Evolutionary conservation across 2,888 invertebrate species (phyloP).

Genomic region (Atrina japonica): DNA sequence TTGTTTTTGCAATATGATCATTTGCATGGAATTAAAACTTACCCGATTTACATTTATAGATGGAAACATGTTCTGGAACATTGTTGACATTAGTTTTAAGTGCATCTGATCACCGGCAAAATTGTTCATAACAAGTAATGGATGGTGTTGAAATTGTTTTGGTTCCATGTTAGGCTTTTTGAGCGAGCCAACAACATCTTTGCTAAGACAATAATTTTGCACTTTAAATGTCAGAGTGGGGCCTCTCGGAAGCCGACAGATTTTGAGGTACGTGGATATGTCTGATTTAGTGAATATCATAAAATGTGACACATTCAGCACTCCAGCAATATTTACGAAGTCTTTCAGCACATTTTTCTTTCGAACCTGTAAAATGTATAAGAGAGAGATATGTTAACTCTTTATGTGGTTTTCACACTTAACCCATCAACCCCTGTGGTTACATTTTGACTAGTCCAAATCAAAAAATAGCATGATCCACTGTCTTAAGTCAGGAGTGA

Average conservation of each 20-base stretch:
- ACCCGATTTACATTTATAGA: constrained; percentile 96
- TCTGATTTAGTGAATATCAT: constrained; percentile 93
- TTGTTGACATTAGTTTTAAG: constrained; percentile 90
- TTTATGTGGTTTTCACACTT: no score
- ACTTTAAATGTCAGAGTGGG: constrained; percentile 94
- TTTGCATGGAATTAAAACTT: no score
- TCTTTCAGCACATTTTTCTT: constrained; percentile 97
- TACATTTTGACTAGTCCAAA: neutral
- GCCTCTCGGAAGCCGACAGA: constrained; percentile 92
- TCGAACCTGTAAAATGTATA: constrained; percentile 84
- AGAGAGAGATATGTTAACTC: neutral
- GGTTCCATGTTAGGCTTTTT: constrained; percentile 86
- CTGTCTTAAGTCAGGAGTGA: no score
- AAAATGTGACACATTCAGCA: constrained; percentile 95
- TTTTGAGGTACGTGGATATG: constrained; percentile 87
- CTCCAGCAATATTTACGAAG: constrained; percentile 94
- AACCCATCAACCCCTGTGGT: no score
- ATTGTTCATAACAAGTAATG: constrained; percentile 88
- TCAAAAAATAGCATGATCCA: neutral
- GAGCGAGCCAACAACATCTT: constrained; percentile 92
- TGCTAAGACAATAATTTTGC: constrained; percentile 88
- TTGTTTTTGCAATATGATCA: no score
- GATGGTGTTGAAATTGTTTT: constrained; percentile 90
- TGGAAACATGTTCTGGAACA: constrained; percentile 99
- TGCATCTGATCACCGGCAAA: constrained; percentile 90